phyloP scores from a whole-genome alignment of 2,113 vertebrate genomes.

The Phoenicopterus ruber region DNA sequence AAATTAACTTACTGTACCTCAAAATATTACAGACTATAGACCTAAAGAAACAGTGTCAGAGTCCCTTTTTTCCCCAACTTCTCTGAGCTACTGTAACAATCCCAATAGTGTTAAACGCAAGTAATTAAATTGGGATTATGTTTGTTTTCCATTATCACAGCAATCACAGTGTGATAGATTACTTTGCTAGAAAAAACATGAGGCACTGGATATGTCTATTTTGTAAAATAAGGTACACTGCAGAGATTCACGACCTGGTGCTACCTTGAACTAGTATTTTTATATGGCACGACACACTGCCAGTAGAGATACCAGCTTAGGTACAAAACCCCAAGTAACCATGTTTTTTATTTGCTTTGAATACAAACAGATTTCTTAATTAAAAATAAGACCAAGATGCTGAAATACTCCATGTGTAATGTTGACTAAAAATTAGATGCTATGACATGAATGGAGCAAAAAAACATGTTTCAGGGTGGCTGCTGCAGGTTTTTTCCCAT shows the following conservation, averaged over 20 bases:
- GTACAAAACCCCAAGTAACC: neutral
- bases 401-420: neutral
- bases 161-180: neutral
- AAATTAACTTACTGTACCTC: neutral
- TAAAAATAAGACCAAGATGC: neutral
- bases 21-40: neutral
- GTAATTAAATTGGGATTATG: neutral
- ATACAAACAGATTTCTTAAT: neutral
- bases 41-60: neutral
- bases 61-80: neutral
- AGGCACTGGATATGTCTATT: neutral
- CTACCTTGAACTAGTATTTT: neutral
- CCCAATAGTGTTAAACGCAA: neutral
- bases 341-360: neutral
- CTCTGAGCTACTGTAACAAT: neutral
- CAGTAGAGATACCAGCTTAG: neutral
- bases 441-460: neutral
- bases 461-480: neutral
- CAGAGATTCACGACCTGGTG: neutral
- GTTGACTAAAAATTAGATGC: neutral
- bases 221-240: neutral
- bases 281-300: neutral
- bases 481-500: neutral
- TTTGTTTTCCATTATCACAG: neutral
- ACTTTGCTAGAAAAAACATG: neutral